Conservation (phyloP, 1,140 invertebrate species). For the Brachystomella parvula region DNA sequence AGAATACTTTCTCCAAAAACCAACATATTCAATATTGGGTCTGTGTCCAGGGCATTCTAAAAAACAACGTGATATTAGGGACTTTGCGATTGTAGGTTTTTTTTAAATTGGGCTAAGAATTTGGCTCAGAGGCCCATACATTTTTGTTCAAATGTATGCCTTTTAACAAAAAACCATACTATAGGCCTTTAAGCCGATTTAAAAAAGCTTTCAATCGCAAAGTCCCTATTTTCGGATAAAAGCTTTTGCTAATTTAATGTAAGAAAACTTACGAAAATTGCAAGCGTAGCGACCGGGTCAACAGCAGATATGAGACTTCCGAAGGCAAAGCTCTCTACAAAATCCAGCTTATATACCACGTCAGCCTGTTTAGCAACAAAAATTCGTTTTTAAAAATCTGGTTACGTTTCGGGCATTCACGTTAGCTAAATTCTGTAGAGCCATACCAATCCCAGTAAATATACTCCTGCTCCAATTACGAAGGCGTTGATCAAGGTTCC, state of each 20-base stretch:
- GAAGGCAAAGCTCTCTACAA: slow-evolving; percentile 97
- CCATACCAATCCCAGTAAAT: slow-evolving; percentile 73
- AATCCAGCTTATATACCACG: slow-evolving; percentile 77
- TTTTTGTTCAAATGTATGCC: no score
- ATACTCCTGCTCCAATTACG: slow-evolving; percentile 87
- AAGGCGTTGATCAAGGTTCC: slow-evolving; percentile 93
- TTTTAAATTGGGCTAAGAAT: no score
- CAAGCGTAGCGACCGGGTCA: slow-evolving; percentile 94
- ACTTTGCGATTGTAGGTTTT: neutral
- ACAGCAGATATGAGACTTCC: slow-evolving; percentile 97
- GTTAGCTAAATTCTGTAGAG: neutral
- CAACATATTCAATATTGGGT: slow-evolving; percentile 58
- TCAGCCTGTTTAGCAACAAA: slow-evolving; percentile 45
- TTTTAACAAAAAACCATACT: no score
- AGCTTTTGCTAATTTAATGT: slow-evolving; percentile 72
- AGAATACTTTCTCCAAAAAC: slow-evolving; percentile 83
- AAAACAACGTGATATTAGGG: slow-evolving; percentile 39
- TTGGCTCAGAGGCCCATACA: neutral
- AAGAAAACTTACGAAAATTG: slow-evolving; percentile 95
- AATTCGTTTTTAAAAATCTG: neutral
- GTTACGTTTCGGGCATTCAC: neutral
- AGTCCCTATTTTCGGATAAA: no score
- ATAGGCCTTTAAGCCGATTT: no score
- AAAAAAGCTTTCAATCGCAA: no score
- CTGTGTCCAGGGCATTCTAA: slow-evolving; percentile 51